Evolutionary conservation across 2,797 vertebrate species (phyloP).

Genomic region (Enteromius treurensis): DNA sequence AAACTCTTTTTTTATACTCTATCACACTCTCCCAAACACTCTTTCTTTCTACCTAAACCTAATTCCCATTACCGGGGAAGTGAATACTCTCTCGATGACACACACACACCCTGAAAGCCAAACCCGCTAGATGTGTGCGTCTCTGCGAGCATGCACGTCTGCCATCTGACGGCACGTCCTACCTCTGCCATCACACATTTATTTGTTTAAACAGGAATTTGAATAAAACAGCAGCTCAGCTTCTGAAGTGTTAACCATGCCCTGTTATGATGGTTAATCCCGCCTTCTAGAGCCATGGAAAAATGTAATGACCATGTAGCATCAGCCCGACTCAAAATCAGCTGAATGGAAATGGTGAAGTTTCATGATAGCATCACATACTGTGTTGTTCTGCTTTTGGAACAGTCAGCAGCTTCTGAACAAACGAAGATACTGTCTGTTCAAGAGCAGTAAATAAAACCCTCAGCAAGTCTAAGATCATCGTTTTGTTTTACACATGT

Average conservation of each 20-base stretch:
- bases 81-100: slow-evolving; percentile 50
- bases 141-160: slow-evolving; percentile 28
- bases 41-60: slow-evolving; percentile 22
- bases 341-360: slow-evolving; percentile 32
- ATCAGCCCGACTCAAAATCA: slow-evolving; percentile 34
- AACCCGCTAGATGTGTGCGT: slow-evolving; percentile 41
- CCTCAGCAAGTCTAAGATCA: background rate
- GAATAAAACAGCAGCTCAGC: background rate
- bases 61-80: background rate
- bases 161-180: slow-evolving; percentile 28
- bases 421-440: background rate
- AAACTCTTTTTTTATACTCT: background rate
- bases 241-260: background rate
- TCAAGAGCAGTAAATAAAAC: background rate
- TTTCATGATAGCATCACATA: background rate
- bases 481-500: background rate
- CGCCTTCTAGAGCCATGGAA: slow-evolving; percentile 18
- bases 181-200: slow-evolving; percentile 35
- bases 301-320: background rate
- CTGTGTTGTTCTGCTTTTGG: background rate
- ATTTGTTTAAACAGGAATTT: slow-evolving; percentile 20
- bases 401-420: background rate
- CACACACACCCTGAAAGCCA: slow-evolving; percentile 21
- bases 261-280: slow-evolving; percentile 16
- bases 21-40: background rate